Conservation (phyloP, 2,797 vertebrate species). For the Limnodromus scolopaceus region DNA sequence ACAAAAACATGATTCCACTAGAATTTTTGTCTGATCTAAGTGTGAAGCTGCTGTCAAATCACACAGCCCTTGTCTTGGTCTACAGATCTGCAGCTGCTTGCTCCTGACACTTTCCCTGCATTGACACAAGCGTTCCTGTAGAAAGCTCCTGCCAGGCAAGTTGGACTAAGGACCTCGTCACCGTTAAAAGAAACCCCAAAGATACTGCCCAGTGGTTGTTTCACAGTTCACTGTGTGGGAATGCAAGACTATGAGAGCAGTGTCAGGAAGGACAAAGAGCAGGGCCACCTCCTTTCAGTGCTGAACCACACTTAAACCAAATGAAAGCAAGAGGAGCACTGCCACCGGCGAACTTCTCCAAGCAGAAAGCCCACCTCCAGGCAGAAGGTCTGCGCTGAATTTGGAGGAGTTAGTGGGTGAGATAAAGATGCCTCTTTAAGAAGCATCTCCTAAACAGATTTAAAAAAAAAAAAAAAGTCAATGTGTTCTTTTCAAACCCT, state of each 20-base stretch:
- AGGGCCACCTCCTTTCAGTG: neutral
- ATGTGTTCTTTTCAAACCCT: neutral
- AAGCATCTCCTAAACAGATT: neutral
- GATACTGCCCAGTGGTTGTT: accelerated
- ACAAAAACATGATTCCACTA: neutral
- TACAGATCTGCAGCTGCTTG: accelerated
- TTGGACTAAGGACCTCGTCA: accelerated
- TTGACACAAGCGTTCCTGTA: neutral
- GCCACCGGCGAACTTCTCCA: neutral
- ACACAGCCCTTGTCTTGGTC: neutral
- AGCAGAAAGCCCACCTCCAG: neutral
- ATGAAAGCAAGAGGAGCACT: neutral
- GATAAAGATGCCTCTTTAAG: neutral
- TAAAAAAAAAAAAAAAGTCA: neutral
- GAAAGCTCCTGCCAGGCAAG: neutral
- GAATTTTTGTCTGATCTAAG: neutral
- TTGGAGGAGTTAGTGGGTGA: neutral
- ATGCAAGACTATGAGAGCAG: accelerated
- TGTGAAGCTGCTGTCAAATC: neutral
- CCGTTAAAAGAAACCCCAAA: neutral
- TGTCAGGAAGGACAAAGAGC: neutral
- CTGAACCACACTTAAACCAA: accelerated
- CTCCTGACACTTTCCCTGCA: neutral
- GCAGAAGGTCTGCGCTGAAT: neutral
- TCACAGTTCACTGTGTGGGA: neutral